Evolutionary conservation across 2,797 vertebrate genomes (phyloP), one percentile per base, ranked within the genome.

Genomic region (Meda fulgida): DNA sequence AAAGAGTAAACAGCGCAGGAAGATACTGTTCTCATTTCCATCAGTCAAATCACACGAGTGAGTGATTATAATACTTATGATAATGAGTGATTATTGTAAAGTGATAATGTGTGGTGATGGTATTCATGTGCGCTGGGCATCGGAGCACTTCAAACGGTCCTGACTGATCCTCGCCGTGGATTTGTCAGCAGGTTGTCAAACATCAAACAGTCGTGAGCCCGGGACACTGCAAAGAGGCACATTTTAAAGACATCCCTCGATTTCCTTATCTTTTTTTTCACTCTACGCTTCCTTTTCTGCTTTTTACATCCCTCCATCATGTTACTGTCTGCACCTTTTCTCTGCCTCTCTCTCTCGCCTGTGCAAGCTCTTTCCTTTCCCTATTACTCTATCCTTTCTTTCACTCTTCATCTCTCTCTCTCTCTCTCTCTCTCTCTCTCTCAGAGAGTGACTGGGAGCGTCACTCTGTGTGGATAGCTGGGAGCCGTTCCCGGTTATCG

Each of bases 401-500:
- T 58, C 71, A 48, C 78, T 76, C 77, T 79, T 80, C 78, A 78
- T 36, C 80, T 72, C 84, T 72, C 70, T 65, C 89, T 80, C 84
- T 83, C n/a, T n/a, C n/a, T n/a, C 84, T 84, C 86, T 67, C 88
- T 58, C 87, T 71, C 91, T 85, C 85, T 80, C 69, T 78, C 89
- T 91, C 92, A 91, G 93, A 29, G 26, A 63, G 31, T 94, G 94
- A 95, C 95, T 92, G 87, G 91, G 91, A 95, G 95, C 95, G 90
- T 96, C 95, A 95, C 94, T 96, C 93, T 93, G 93, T 89, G 92
- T 87, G 97, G 95, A 96, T 97, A 96, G 96, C 97, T 97, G 95
- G 93, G 93, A 97, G 97, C 96, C 95, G 96, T 95, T 95, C 94
- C 78, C 91, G 96, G 97, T 98, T 98, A 98, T 98, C 97, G 96